phyloP scores from a whole-genome alignment of 1,140 invertebrate genomes.

The Anastatus disparis region DNA sequence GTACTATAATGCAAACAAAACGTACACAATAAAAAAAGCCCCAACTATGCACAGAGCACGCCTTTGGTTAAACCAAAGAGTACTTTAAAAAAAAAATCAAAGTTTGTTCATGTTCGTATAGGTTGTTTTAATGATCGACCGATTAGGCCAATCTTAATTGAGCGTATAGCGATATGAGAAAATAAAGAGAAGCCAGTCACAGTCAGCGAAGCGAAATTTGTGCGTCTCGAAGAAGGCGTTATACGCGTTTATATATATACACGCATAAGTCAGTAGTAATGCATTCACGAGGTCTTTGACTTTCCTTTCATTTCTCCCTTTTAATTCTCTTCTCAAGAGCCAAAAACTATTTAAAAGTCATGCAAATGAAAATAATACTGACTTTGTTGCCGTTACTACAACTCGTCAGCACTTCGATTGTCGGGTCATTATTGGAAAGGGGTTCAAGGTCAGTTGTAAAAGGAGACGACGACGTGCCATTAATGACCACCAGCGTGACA shows the following conservation, averaged over 20 bases:
- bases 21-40: not conserved
- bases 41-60: too few species aligned
- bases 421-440: not conserved
- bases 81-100: too few species aligned
- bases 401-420: not conserved
- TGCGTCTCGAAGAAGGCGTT: not conserved
- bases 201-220: not conserved
- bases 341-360: not conserved
- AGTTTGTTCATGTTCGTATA: too few species aligned
- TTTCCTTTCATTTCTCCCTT: not conserved
- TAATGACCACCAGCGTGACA: not conserved
- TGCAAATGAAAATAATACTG: slow-evolving; percentile 24
- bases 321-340: too few species aligned
- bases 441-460: slow-evolving; percentile 1
- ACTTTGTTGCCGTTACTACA: not conserved
- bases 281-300: slow-evolving; percentile 24
- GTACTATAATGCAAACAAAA: not conserved
- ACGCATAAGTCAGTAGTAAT: slow-evolving; percentile 4
- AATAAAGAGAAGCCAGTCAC: not conserved
- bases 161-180: slow-evolving; percentile 16
- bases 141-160: slow-evolving; percentile 29
- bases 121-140: slow-evolving; percentile 19
- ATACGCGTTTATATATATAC: too few species aligned
- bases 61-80: too few species aligned
- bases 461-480: not conserved